Evolutionary conservation across 2,888 invertebrate species (phyloP), one percentile per base, ranked within the genome.

Genomic region (Vanessa cardui): DNA sequence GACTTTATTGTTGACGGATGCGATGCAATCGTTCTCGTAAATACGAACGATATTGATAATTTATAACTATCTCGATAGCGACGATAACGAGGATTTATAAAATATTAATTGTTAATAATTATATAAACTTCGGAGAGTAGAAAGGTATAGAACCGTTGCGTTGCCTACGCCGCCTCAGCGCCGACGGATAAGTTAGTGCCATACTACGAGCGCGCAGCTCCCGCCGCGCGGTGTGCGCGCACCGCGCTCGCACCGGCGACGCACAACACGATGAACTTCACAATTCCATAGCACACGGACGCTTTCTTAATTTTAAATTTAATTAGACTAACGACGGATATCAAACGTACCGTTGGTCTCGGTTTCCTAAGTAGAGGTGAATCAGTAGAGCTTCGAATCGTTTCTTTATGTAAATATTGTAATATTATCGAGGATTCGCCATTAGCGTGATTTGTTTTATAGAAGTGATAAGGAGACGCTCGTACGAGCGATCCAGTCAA

Each of bases 381-480:
- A 88, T 87, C 85, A 87, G 90, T 92, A 92, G 92, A 84, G 91
- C 90, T 90, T 92, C 85, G 84, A 87, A 89, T 84, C 83, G 67
- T 86, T 90, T 89, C 81, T 86, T 84, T 89, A 82, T 91, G 91
- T 92, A 92, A 90, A 92, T 92, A 91, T 89, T 87, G 86, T 88
- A 89, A 83, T 69, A 73, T 86, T 82, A 71, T 83, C 81, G 83
- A 87, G 83, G 85, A 82, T 87, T 86, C 86, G 90, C 89, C 84
- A 85, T 80, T 83, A 88, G 85, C 81, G 86, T 83, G 83, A 81
- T 84, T 86, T 84, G 81, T 82, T 82, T 81, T 82, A 82, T 83
- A 83, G 85, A 84, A 77, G 79, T 75, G 77, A 74, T 76, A 76
- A 73, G 72, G 75, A 78, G 77, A 74, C 79, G 77, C 78, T 77